A percentile compares a stretch with the other conserved stretches of the same genome.
phyloP scores from a whole-genome alignment of 1,140 invertebrate species.

The Telenomus remus region DNA sequence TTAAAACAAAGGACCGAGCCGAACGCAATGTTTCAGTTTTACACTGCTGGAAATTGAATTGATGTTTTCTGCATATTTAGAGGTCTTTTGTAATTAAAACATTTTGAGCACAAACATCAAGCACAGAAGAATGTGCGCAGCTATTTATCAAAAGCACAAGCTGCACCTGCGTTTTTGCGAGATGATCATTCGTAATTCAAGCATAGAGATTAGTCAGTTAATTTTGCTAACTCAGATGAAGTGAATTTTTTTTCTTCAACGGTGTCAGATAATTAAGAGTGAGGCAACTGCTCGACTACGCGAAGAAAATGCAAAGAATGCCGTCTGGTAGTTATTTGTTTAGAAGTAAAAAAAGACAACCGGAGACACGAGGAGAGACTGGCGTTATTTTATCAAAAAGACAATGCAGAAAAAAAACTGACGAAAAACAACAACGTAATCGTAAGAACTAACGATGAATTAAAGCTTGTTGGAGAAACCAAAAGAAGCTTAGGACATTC shows the following conservation, averaged over 20 bases:
- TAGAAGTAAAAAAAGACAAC: background rate
- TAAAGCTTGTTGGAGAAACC: background rate
- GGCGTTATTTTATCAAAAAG: background rate
- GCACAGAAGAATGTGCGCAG: conserved; percentile 6
- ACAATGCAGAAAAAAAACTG: background rate
- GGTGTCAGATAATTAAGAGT: background rate
- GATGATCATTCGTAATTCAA: conserved; percentile 24
- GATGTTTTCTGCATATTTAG: too few species aligned
- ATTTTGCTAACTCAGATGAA: conserved; percentile 28
- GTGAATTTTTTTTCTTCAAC: conserved; percentile 5
- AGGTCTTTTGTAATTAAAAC: too few species aligned
- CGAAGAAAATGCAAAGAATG: background rate
- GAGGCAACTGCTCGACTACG: background rate
- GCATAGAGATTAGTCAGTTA: conserved; percentile 30
- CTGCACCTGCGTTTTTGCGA: conserved; percentile 4
- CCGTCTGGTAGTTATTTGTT: background rate
- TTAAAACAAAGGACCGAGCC: too few species aligned
- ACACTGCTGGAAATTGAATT: too few species aligned
- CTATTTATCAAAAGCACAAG: conserved; percentile 29
- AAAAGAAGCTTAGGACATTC: conserved; percentile 12
- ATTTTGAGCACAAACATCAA: conserved; percentile 17
- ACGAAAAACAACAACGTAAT: background rate
- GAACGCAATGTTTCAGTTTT: too few species aligned
- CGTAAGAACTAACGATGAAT: conserved; percentile 5
- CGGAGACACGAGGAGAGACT: background rate